phyloP scores from a whole-genome alignment of 2,888 invertebrate species.

The Ctena decussata region DNA sequence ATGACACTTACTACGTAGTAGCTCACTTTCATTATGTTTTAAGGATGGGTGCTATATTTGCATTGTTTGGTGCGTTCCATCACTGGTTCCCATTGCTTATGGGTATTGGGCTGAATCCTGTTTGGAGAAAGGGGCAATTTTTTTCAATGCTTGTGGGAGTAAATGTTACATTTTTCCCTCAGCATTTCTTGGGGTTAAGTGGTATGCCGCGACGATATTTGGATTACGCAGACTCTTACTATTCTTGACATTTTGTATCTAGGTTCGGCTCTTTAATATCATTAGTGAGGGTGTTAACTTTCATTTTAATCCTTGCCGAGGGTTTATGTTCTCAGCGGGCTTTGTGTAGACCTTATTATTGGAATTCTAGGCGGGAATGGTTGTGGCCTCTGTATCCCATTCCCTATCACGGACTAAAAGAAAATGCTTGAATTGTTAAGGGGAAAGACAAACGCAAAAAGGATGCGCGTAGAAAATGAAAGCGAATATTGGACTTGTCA shows the following conservation, averaged over 20 bases:
- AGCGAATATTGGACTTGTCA: no score
- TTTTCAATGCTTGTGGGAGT: slow-evolving; percentile 91
- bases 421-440: neutral
- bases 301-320: slow-evolving; percentile 40
- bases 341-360: neutral
- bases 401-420: slow-evolving; percentile 4
- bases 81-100: slow-evolving; percentile 92
- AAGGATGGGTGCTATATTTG: slow-evolving; percentile 93
- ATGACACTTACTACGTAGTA: slow-evolving; percentile 95
- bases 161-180: slow-evolving; percentile 93
- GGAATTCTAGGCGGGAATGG: neutral
- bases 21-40: slow-evolving; percentile 94
- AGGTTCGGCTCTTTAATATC: slow-evolving; percentile 31
- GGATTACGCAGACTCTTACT: slow-evolving; percentile 91
- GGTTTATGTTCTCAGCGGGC: slow-evolving; percentile 9
- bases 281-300: slow-evolving; percentile 18
- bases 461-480: no score
- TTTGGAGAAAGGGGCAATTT: slow-evolving; percentile 91
- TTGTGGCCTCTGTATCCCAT: neutral
- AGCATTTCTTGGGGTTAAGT: slow-evolving; percentile 91
- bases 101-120: slow-evolving; percentile 89
- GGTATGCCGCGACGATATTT: slow-evolving; percentile 93
- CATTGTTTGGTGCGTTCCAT: slow-evolving; percentile 92
- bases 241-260: slow-evolving; percentile 69
- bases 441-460: no score